Percentiles rank a stretch among this genome's conserved stretches.
phyloP scores from a whole-genome alignment of 2,888 invertebrate genomes.

The Blastobasis lacticolella region DNA sequence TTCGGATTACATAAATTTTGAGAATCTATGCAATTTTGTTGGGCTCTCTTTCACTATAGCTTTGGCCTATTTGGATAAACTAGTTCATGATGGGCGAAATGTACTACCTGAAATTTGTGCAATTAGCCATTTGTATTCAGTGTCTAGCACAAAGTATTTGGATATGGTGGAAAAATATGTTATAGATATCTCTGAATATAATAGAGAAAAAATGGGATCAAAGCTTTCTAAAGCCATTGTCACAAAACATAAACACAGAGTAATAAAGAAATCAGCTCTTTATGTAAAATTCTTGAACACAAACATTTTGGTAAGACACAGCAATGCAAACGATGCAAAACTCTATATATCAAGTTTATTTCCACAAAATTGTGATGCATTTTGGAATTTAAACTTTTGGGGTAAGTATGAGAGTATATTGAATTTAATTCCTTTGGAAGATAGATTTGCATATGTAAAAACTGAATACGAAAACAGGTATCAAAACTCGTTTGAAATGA shows the following conservation, averaged over 20 bases:
- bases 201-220: slow-evolving; percentile 16
- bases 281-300: slow-evolving; percentile 30
- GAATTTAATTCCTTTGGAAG: slow-evolving; percentile 18
- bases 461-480: slow-evolving; percentile 20
- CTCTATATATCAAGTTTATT: slow-evolving; percentile 15
- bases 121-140: slow-evolving; percentile 22
- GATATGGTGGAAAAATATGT: slow-evolving; percentile 23
- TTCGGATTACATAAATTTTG: slow-evolving; percentile 2
- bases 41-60: slow-evolving; percentile 32
- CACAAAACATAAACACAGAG: slow-evolving; percentile 35
- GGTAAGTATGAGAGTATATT: slow-evolving; percentile 16
- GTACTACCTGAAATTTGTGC: neutral
- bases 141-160: slow-evolving; percentile 22
- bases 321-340: slow-evolving; percentile 31
- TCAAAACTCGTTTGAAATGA: slow-evolving; percentile 23
- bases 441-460: slow-evolving; percentile 19
- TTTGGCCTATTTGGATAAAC: slow-evolving; percentile 15
- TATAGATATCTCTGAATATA: neutral
- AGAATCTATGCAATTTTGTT: slow-evolving; percentile 23
- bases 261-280: slow-evolving; percentile 25
- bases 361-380: slow-evolving; percentile 13
- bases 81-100: neutral
- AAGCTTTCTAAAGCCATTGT: slow-evolving; percentile 29
- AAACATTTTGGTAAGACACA: slow-evolving; percentile 24
- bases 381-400: slow-evolving; percentile 20